These are phyloP conservation scores for Alosa alosa DNA, from an alignment of 2,113 vertebrate species.

Conservation along the genomic window DNA sequence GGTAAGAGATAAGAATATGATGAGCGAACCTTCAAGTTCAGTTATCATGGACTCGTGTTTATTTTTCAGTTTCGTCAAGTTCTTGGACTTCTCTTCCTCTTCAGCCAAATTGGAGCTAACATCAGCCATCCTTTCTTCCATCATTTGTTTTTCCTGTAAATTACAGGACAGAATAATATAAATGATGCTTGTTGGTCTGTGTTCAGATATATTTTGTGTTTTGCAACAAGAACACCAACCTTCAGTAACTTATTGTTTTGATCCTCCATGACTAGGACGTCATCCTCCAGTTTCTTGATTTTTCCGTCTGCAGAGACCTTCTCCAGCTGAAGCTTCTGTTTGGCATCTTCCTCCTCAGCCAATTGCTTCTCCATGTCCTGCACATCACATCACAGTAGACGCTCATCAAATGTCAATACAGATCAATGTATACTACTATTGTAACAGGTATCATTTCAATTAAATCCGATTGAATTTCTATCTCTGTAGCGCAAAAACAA, in stretches of 20 bases:
- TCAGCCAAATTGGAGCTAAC: slow-evolving; percentile 88
- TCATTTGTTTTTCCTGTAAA: slow-evolving; percentile 83
- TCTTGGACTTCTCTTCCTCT: slow-evolving; percentile 96
- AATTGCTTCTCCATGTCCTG: slow-evolving; percentile 88
- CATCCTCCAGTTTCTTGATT: slow-evolving; percentile 93
- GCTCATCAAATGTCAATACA: too few relatives aligned
- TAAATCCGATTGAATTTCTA: too few relatives aligned
- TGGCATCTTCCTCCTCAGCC: slow-evolving; percentile 81
- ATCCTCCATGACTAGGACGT: slow-evolving; percentile 87
- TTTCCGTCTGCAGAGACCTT: slow-evolving; percentile 85
- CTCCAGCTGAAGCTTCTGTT: slow-evolving; percentile 89
- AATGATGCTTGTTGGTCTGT: background rate
- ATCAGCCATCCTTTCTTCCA: slow-evolving; percentile 88
- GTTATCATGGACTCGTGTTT: slow-evolving; percentile 98
- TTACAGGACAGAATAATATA: background rate
- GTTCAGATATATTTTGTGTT: background rate
- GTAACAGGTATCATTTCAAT: too few relatives aligned
- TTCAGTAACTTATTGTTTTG: slow-evolving; percentile 90
- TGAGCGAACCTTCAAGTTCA: slow-evolving; percentile 84
- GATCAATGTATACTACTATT: too few relatives aligned
- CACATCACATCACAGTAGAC: background rate
- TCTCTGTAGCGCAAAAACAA: too few relatives aligned
- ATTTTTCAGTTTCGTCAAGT: slow-evolving; percentile 88
- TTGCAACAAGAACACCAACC: slow-evolving; percentile 57
- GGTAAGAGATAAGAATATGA: background rate